A percentile compares a stretch with the other conserved stretches of the same genome.
Conservation (phyloP, 2,113 vertebrate species). For the Indicator maculatus region DNA sequence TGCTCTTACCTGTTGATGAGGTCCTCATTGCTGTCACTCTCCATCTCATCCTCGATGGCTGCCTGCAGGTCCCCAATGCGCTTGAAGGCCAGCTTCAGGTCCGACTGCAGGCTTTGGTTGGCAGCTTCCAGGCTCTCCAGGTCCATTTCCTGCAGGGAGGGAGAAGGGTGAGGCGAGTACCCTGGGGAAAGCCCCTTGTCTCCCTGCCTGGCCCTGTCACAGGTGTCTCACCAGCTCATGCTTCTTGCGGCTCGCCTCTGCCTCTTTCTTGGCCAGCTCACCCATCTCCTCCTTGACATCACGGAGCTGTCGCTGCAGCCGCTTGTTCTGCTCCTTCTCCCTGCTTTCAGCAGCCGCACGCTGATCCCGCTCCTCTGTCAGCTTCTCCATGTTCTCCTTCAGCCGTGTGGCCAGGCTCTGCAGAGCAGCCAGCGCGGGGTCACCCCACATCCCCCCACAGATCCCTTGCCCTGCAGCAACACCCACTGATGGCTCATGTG, state of each 20-base stretch:
- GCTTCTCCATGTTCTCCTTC: slow-evolving; percentile 95
- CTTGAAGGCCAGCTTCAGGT: slow-evolving; percentile 97
- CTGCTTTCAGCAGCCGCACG: slow-evolving; percentile 86
- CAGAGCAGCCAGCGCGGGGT: accelerated
- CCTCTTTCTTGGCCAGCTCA: slow-evolving; percentile 92
- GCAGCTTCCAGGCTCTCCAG: slow-evolving; percentile 95
- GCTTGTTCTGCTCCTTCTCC: slow-evolving; percentile 96
- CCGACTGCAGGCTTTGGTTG: slow-evolving; percentile 96
- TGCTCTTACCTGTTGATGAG: slow-evolving; percentile 92
- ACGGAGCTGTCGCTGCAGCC: slow-evolving; percentile 90
- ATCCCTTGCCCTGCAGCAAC: not conserved
- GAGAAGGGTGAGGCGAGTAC: not conserved
- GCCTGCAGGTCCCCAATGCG: slow-evolving; percentile 97
- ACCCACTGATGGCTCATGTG: not conserved
- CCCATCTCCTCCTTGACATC: slow-evolving; percentile 94
- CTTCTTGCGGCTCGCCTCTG: slow-evolving; percentile 94
- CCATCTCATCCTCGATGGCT: slow-evolving; percentile 98
- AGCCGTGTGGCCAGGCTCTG: slow-evolving; percentile 89
- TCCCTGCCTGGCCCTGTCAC: accelerated
- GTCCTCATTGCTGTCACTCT: slow-evolving; percentile 96
- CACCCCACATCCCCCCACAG: accelerated
- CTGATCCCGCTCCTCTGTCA: slow-evolving; percentile 94
- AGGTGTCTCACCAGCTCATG: slow-evolving; percentile 87
- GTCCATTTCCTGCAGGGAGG: slow-evolving; percentile 89
- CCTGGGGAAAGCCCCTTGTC: accelerated